Conservation (phyloP, 2,888 invertebrate genomes). For the Punctoribates punctum region DNA sequence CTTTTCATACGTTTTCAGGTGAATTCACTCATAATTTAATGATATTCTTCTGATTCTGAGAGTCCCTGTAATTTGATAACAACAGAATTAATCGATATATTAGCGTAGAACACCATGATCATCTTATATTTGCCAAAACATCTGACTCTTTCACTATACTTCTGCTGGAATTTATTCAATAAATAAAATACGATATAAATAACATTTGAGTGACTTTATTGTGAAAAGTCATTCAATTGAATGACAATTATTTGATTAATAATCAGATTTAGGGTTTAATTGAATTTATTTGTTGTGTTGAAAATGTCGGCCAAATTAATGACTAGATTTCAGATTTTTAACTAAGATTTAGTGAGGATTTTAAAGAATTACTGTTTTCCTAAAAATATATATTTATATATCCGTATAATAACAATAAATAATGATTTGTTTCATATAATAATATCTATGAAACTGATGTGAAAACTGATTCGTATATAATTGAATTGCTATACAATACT, state of each 20-base stretch:
- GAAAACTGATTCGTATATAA: conserved; percentile 8
- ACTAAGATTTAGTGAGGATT: neutral
- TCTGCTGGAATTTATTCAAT: neutral
- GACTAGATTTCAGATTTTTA: neutral
- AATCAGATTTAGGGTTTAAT: neutral
- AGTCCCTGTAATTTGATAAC: no score
- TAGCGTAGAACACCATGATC: no score
- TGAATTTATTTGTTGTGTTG: neutral
- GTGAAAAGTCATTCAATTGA: conserved; percentile 1
- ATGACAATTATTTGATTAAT: neutral
- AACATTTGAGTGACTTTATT: neutral
- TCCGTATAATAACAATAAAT: conserved; percentile 8
- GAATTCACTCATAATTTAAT: no score
- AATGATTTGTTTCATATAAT: neutral
- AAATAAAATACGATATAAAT: neutral
- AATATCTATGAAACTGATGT: neutral
- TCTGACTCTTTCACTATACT: no score
- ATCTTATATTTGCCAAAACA: no score
- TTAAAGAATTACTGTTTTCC: neutral
- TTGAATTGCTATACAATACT: neutral
- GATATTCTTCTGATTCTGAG: no score
- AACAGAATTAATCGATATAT: no score
- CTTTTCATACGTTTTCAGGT: no score
- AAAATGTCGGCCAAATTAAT: neutral
- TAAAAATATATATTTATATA: neutral